phyloP scores from a whole-genome alignment of 2,797 vertebrate genomes.

The Danionella dracula region DNA sequence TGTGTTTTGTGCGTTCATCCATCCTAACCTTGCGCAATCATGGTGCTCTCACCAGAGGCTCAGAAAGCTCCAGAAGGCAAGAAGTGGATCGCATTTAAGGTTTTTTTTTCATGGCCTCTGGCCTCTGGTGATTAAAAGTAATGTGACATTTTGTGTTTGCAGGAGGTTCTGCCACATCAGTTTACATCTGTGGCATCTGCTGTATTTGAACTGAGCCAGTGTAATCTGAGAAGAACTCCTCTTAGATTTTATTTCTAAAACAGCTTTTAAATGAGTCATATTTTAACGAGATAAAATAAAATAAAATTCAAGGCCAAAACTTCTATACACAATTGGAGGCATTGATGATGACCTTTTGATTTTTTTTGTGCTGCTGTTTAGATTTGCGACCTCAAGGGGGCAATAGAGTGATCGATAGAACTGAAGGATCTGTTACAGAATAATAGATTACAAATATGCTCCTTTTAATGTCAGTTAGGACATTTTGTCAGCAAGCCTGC shows the following conservation, averaged over 20 bases:
- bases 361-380: too few species aligned
- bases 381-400: too few species aligned
- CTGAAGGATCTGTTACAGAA: too few species aligned
- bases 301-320: background rate
- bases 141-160: constrained; percentile 24
- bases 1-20: constrained; percentile 11
- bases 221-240: background rate
- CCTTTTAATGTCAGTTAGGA: too few species aligned
- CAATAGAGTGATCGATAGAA: too few species aligned
- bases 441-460: too few species aligned
- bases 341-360: background rate
- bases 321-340: background rate
- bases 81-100: constrained; percentile 11
- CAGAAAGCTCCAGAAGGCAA: constrained; percentile 25
- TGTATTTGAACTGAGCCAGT: background rate
- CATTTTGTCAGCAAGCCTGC: too few species aligned
- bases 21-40: constrained; percentile 30
- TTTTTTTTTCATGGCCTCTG: constrained; percentile 28
- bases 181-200: constrained; percentile 15
- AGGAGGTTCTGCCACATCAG: background rate
- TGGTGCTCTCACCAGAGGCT: constrained; percentile 44
- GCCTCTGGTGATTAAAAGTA: constrained; percentile 6
- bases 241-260: constrained; percentile 1
- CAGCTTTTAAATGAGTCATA: constrained; percentile 8
- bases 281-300: constrained; percentile 3